Percentiles rank a stretch among this genome's conserved stretches.
Evolutionary conservation across 2,113 vertebrate species (phyloP).

Genomic region (Pithys albifrons): DNA sequence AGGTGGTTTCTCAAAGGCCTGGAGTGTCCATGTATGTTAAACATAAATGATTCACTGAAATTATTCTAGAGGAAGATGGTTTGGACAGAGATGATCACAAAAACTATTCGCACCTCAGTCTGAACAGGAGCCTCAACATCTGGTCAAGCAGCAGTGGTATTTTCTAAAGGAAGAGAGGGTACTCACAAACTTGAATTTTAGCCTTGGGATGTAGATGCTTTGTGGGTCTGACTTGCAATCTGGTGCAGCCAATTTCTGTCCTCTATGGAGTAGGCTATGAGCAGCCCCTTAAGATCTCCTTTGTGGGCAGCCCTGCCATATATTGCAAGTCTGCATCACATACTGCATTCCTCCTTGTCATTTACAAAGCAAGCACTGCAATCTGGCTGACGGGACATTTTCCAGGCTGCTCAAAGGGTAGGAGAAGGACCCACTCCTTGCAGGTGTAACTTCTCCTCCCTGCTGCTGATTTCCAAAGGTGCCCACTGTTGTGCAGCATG

Average conservation of each 20-base stretch:
- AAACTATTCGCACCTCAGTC: neutral
- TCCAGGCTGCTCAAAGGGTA: neutral
- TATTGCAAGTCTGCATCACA: neutral
- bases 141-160: neutral
- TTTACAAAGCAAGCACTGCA: neutral
- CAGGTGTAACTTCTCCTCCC: neutral
- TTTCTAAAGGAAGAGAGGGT: neutral
- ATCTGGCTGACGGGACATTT: neutral
- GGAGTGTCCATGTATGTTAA: fast-evolving
- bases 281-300: neutral
- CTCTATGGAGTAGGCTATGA: neutral
- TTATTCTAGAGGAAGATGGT: neutral
- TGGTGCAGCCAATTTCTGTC: neutral
- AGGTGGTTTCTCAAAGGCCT: neutral
- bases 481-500: neutral
- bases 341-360: neutral
- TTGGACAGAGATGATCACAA: neutral
- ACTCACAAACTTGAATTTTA: neutral
- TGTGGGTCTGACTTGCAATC: neutral
- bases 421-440: neutral
- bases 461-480: fast-evolving
- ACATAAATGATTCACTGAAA: neutral
- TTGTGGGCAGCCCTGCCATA: fast-evolving
- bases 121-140: neutral
- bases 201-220: neutral